These are phyloP conservation scores for Drosophila bunnanda DNA, from an alignment of 2,888 invertebrate genomes.

Conservation along the genomic window DNA sequence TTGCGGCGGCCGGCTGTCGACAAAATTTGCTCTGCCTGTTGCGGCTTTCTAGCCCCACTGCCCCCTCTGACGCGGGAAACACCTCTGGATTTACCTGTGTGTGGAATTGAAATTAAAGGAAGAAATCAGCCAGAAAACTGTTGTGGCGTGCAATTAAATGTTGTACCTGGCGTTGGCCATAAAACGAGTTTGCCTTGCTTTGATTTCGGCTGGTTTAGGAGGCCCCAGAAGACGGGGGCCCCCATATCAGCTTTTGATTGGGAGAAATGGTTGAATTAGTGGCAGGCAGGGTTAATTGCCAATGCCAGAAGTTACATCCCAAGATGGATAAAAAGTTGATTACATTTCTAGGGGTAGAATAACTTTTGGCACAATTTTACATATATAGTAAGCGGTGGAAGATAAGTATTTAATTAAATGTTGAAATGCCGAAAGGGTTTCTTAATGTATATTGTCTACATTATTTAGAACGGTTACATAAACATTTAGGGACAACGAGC, in stretches of 20 bases:
- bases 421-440: neutral
- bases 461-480: too few species aligned
- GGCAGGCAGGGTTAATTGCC: conserved; percentile 27
- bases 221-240: conserved; percentile 27
- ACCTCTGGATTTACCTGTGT: conserved; percentile 23
- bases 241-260: conserved; percentile 25
- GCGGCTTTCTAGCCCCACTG: conserved; percentile 39
- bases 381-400: neutral
- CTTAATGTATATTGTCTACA: too few species aligned
- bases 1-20: conserved; percentile 56
- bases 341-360: neutral
- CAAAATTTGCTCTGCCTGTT: conserved; percentile 53
- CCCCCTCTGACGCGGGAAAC: conserved; percentile 13
- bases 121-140: conserved; percentile 68
- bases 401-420: neutral
- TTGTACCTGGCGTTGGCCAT: conserved; percentile 29
- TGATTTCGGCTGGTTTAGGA: conserved; percentile 27
- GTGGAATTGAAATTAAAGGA: conserved; percentile 72
- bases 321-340: neutral
- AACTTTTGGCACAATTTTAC: neutral
- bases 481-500: neutral
- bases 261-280: conserved; percentile 9
- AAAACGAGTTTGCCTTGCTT: conserved; percentile 53
- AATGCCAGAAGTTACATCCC: neutral
- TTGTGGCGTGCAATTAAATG: conserved; percentile 69